Evolutionary conservation across 2,113 vertebrate species (phyloP), one percentile per base, ranked within the genome.

Genomic region (Gopherus evgoodei): DNA sequence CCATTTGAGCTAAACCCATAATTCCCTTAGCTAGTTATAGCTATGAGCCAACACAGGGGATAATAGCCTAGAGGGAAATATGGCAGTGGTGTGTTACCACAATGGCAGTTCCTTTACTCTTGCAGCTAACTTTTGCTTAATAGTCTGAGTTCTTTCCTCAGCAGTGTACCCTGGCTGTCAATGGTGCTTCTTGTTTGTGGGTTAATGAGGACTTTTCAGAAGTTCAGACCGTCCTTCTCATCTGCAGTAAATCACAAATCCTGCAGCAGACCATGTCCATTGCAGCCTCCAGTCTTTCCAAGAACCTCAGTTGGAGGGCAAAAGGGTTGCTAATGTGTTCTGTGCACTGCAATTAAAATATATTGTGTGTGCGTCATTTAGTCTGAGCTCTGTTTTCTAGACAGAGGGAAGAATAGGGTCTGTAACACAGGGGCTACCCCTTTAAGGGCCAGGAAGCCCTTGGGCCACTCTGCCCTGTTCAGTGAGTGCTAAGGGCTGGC

Each of bases 171-270:
- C 38, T 76, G 87, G 10, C 4, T 57, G 35, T 8, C 6, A 47
- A 50, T 65, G 3, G 2, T 59, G 38, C 42, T 6, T 27, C 22
- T 52, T 91, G 47, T 79, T 79, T 0, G 14, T 5, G 56, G 56
- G 4, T 44, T 86, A 80, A 50, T 52, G 35, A 50, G 35, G 6
- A 11, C 93, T 91, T 89, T 22, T 53, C 8, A 35, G 50, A 90
- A 22, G 1, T 42, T 89, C 21, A 38, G 35, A 81, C 35, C 11
- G 38, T 0, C n/a, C 72, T 38, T 0, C 81, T 72, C 89, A 65
- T 31, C 53, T 79, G 14, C 85, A 50, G 47, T 47, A 76, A 42
- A 38, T 56, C 31, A 80, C 31, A 84, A 25, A 86, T 14, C 6
- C 38, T 12, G 13, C 38, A 92, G 78, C 4, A 50, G 12, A 79